Base-by-base conservation (phyloP, 2,888 invertebrate species). In the Polyploca ridens region DNA sequence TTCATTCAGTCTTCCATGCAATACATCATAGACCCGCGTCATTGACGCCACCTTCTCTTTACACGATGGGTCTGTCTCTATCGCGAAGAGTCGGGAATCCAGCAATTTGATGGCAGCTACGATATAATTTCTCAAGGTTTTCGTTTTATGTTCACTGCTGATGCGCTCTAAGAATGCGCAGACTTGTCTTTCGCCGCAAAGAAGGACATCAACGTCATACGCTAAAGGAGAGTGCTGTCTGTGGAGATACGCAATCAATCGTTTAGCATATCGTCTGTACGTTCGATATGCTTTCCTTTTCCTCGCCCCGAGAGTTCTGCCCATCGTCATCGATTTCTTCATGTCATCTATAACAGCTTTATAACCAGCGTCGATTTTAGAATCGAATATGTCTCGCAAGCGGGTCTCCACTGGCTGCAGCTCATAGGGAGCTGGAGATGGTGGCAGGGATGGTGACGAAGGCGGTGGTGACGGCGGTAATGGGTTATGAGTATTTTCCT, bases 301-400 rank as follows among this genome's bases (percentile, higher is more conserved):
- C 61, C 91, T 85, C 0, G 94, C 78, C 6, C 94, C 91, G 0
- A 94, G 83, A 1, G 92, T 90, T 61, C 94, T 85, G 0, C 94
- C 94, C 91, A 93, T 91, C 0, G 90, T 91, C 94, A 94, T 94
- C 0, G 94, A 93, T 72, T 94, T 94, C 73, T 94, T 94, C 94
- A 94, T 94, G 35, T 94, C 94, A 71, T 94, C 94, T 16, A 94
- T 94, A 0, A 94, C 93, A 2, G 94, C 93, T 85, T 94, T 94
- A 74, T 94, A 94, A 49, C 94, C 94, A n/a, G 94, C 94, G 66
- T 94, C 94, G 38, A 93, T 87, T 87, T 94, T 94, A 0, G 94
- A 89, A 74, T 94, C 94, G 64, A 94, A 92, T 62, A 94, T 94
- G 59, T 94, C 94, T 66, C 83, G 88, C 3, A 94, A 77, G 14